Conservation (phyloP, 2,797 vertebrate species). For the Vireo griseus region DNA sequence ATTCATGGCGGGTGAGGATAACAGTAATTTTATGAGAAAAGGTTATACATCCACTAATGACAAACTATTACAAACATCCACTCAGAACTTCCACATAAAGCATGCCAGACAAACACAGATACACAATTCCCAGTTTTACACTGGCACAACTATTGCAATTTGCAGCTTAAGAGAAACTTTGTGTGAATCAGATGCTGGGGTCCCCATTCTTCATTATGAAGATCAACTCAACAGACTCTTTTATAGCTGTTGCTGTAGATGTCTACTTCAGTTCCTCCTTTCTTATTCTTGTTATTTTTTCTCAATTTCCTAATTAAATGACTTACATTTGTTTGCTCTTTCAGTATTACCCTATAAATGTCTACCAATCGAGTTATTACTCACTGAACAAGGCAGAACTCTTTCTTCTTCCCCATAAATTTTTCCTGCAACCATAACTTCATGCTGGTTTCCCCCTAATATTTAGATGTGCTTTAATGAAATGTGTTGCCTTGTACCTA, state of each 20-base stretch:
- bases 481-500: neutral
- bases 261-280: neutral
- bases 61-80: neutral
- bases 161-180: neutral
- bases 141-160: neutral
- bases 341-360: neutral
- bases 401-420: neutral
- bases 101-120: neutral
- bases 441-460: neutral
- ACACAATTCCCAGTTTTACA: neutral
- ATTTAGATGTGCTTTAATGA: constrained; percentile 10
- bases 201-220: neutral
- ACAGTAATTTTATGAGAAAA: neutral
- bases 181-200: neutral
- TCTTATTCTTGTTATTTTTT: neutral
- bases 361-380: neutral
- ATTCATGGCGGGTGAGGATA: neutral
- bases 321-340: neutral
- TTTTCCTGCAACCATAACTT: neutral
- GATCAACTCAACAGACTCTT: neutral
- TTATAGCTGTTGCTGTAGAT: neutral
- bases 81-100: neutral
- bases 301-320: neutral
- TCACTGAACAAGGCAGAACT: neutral
- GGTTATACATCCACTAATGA: neutral